Conservation (phyloP, 2,888 invertebrate genomes). For the Sisyra nigra region DNA sequence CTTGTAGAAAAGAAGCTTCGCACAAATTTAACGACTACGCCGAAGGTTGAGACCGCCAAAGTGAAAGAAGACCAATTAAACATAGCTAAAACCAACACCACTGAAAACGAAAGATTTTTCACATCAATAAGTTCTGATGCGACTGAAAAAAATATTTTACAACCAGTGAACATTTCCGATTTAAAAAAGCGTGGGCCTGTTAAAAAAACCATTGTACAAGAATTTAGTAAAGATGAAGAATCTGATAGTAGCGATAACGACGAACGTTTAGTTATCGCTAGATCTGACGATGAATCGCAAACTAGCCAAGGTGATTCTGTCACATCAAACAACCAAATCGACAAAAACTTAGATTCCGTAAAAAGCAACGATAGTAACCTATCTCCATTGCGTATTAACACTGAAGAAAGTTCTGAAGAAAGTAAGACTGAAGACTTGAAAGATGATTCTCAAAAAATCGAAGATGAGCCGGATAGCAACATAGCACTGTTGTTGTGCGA, state of each 20-base stretch:
- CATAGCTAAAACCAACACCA: conserved; percentile 3
- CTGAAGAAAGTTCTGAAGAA: conserved; percentile 9
- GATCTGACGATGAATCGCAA: conserved; percentile 24
- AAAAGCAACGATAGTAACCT: conserved; percentile 20
- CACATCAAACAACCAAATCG: conserved; percentile 17
- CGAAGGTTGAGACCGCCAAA: conserved; percentile 24
- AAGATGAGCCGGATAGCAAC: conserved; percentile 44
- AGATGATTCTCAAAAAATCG: conserved; percentile 2
- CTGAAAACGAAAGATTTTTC: too few species aligned
- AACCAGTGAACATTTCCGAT: conserved; percentile 6
- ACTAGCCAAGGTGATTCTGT: conserved; percentile 15
- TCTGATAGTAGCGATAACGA: conserved; percentile 49
- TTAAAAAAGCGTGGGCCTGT: conserved; percentile 20
- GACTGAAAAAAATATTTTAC: conserved; percentile 6
- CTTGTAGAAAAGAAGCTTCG: conserved; percentile 23
- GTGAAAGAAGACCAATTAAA: conserved; percentile 15
- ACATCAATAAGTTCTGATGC: not conserved
- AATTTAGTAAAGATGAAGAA: conserved; percentile 38
- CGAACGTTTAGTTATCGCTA: conserved; percentile 39
- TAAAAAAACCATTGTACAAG: conserved; percentile 26
- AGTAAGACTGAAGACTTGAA: conserved; percentile 1
- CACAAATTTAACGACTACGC: conserved; percentile 25
- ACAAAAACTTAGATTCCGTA: conserved; percentile 13
- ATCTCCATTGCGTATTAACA: conserved; percentile 11
- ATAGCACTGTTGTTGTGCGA: conserved; percentile 68